Evolutionary conservation across 2,888 invertebrate species (phyloP).

Genomic region (Drosophila koepferae): DNA sequence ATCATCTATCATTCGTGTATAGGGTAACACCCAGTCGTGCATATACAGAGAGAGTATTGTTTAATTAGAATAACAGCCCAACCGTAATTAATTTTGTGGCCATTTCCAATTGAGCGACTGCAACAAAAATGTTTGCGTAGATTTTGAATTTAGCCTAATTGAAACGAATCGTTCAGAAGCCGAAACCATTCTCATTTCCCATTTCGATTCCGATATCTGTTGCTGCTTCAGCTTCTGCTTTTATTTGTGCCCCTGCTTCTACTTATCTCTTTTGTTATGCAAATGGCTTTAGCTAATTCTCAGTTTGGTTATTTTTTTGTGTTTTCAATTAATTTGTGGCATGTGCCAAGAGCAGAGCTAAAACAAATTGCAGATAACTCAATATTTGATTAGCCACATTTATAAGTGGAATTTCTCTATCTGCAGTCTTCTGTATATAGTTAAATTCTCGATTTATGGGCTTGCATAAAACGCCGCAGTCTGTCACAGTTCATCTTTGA

Average conservation of each 20-base stretch:
- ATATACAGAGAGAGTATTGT: neutral
- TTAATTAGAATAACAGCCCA: slow-evolving; percentile 46
- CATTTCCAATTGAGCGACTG: slow-evolving; percentile 41
- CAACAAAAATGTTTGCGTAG: slow-evolving; percentile 28
- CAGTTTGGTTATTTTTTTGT: slow-evolving; percentile 19
- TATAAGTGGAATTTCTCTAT: neutral
- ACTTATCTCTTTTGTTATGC: slow-evolving; percentile 47
- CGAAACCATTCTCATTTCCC: slow-evolving; percentile 18
- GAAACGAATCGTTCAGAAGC: slow-evolving; percentile 58
- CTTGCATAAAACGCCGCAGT: slow-evolving; percentile 21
- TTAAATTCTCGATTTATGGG: slow-evolving; percentile 32
- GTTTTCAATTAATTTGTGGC: slow-evolving; percentile 66
- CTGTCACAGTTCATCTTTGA: slow-evolving; percentile 53
- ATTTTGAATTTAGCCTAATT: slow-evolving; percentile 59
- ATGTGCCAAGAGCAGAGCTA: slow-evolving; percentile 53
- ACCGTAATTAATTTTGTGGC: slow-evolving; percentile 60
- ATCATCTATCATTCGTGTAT: too few relatives aligned
- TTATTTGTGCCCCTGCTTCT: neutral
- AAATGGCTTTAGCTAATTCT: slow-evolving; percentile 50
- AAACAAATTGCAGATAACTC: slow-evolving; percentile 48
- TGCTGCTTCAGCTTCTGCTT: neutral
- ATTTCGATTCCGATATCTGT: slow-evolving; percentile 20
- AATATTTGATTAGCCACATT: slow-evolving; percentile 18
- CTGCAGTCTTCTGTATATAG: neutral
- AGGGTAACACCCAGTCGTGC: neutral